These are phyloP conservation scores for Tolmerus cingulatus DNA, from an alignment of 2,888 invertebrate species.

Conservation along the genomic window DNA sequence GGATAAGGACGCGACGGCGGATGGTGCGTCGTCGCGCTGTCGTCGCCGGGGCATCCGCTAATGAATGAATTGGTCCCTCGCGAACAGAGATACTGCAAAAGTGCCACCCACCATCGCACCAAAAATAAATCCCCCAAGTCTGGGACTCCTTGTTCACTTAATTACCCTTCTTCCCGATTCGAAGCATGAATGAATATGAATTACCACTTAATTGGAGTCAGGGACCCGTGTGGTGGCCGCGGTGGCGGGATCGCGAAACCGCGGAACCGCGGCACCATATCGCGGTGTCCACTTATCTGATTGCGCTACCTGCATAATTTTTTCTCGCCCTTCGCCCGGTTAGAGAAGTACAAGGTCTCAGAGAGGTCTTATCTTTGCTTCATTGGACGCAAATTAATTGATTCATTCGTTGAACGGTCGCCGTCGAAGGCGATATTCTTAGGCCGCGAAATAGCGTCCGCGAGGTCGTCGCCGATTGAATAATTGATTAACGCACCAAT, in stretches of 20 bases:
- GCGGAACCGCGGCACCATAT: neutral
- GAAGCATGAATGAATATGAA: conserved; percentile 44
- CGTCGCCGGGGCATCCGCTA: neutral
- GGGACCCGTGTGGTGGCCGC: neutral
- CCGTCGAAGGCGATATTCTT: conserved; percentile 16
- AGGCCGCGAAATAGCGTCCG: conserved; percentile 10
- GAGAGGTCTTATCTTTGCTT: conserved; percentile 4
- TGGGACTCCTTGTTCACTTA: conserved; percentile 37
- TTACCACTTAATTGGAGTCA: conserved; percentile 44
- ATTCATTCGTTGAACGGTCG: conserved; percentile 24
- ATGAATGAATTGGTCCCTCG: conserved; percentile 6
- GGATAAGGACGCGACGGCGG: neutral
- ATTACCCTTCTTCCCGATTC: conserved; percentile 4
- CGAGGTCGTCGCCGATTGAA: conserved; percentile 30
- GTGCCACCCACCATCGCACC: conserved; percentile 36
- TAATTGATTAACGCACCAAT: conserved; percentile 40
- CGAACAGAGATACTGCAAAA: neutral
- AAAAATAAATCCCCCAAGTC: conserved; percentile 40
- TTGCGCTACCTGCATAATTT: conserved; percentile 38
- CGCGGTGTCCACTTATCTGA: conserved; percentile 25
- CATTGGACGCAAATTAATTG: conserved; percentile 42
- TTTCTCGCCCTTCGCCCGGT: conserved; percentile 39
- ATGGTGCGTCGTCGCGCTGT: neutral
- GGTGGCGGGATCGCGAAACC: neutral
- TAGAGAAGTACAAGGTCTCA: neutral